Conservation (phyloP, 2,113 vertebrate species). For the Marmota monax region DNA sequence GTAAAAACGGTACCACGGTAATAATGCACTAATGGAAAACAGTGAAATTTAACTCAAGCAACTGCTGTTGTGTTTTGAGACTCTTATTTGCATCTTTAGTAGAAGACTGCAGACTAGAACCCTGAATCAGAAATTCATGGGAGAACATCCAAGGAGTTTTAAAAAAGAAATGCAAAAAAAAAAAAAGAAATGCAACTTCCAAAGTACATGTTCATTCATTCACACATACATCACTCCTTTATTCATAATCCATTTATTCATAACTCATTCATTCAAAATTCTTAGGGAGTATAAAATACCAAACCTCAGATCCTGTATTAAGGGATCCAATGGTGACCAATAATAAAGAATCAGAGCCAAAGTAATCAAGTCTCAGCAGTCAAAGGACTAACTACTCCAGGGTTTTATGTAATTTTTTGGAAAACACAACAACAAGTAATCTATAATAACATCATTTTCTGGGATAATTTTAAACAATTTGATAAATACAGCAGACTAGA, state of each 20-base stretch:
- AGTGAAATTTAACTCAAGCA: neutral
- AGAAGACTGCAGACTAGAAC: neutral
- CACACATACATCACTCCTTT: neutral
- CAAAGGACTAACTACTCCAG: neutral
- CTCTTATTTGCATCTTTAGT: neutral
- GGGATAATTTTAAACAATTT: constrained; percentile 24
- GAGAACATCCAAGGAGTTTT: neutral
- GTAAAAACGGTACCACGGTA: neutral
- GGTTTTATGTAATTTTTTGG: neutral
- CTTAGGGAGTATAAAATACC: neutral
- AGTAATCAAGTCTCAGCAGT: neutral
- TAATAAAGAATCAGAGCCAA: neutral
- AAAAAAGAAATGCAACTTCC: constrained; percentile 29
- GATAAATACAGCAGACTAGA: neutral
- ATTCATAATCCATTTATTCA: neutral
- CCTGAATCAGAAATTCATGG: neutral
- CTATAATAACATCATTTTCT: constrained; percentile 2
- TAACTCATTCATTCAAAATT: neutral
- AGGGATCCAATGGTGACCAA: neutral
- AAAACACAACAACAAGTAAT: constrained; percentile 7
- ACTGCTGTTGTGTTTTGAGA: neutral
- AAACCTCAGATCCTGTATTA: neutral
- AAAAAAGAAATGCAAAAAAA: constrained; percentile 39
- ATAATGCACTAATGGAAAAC: constrained; percentile 31
- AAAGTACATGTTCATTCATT: neutral